These are phyloP conservation scores for Rhinogobio ventralis DNA, from an alignment of 2,797 vertebrate species.

Conservation along the genomic window DNA sequence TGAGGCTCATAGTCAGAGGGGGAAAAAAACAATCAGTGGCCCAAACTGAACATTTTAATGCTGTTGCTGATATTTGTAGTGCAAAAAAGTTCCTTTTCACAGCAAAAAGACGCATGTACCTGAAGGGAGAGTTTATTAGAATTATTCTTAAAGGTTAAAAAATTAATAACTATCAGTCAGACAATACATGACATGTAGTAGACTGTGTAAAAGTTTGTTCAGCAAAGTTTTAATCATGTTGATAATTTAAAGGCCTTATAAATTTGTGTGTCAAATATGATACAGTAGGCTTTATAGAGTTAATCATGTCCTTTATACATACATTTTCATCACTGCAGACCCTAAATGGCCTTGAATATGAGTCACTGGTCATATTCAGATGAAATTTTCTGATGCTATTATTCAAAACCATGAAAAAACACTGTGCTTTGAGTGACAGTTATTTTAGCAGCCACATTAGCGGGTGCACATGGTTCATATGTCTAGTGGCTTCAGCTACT, in stretches of 20 bases:
- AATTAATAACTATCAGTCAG: background rate
- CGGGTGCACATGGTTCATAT: background rate
- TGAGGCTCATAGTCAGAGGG: too few relatives aligned
- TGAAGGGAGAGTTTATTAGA: background rate
- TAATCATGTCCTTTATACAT: background rate
- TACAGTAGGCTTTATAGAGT: too few relatives aligned
- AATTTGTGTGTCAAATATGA: too few relatives aligned
- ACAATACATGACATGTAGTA: background rate
- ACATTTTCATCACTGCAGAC: background rate
- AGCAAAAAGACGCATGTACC: background rate
- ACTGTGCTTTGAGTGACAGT: background rate
- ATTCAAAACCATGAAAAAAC: slow-evolving; percentile 4
- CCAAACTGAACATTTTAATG: background rate
- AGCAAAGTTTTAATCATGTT: too few relatives aligned
- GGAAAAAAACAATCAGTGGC: too few relatives aligned
- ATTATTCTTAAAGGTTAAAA: too few relatives aligned
- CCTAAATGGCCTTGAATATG: background rate
- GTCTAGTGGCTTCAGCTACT: background rate
- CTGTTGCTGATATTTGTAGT: too few relatives aligned
- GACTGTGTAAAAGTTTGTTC: too few relatives aligned
- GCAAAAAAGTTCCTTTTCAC: background rate
- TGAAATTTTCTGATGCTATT: slow-evolving; percentile 4
- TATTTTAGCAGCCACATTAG: background rate
- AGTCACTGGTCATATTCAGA: slow-evolving; percentile 28
- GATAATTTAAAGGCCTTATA: too few relatives aligned